A percentile compares a stretch with the other conserved stretches of the same genome.
phyloP scores from a whole-genome alignment of 2,797 vertebrate species.

The Anas acuta region DNA sequence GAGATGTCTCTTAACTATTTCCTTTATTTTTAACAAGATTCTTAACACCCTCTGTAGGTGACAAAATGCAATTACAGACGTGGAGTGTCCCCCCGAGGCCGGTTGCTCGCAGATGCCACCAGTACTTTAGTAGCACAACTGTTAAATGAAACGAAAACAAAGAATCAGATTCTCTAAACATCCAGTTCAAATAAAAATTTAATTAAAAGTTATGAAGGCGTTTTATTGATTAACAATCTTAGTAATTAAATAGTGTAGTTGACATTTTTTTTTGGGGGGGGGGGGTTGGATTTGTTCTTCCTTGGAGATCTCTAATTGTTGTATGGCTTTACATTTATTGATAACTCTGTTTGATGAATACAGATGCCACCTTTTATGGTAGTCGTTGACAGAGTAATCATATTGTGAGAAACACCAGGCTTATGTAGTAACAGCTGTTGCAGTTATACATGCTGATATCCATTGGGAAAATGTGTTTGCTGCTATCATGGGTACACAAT shows the following conservation, averaged over 20 bases:
- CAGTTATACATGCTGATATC: conserved; percentile 85
- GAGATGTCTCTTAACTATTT: conserved; percentile 86
- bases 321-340: conserved; percentile 89
- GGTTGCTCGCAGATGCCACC: conserved; percentile 87
- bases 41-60: conserved; percentile 99
- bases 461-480: conserved; percentile 90
- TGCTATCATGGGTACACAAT: conserved; percentile 87
- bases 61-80: conserved; percentile 98
- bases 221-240: conserved; percentile 93
- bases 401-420: conserved; percentile 92
- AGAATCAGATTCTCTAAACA: conserved; percentile 83
- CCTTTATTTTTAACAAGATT: conserved; percentile 92
- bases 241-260: conserved; percentile 89
- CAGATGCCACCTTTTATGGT: conserved; percentile 90
- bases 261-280: conserved; percentile 67
- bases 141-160: conserved; percentile 84
- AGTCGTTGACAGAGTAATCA: conserved; percentile 97
- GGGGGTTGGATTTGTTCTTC: conserved; percentile 84
- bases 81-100: conserved; percentile 84
- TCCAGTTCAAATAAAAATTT: conserved; percentile 87
- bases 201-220: conserved; percentile 92
- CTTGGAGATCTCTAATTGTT: conserved; percentile 92
- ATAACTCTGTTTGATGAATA: conserved; percentile 96
- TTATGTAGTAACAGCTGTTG: conserved; percentile 96
- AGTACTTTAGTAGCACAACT: conserved; percentile 80